Conservation (phyloP, 2,113 vertebrate species). For the Cairina moschata region DNA sequence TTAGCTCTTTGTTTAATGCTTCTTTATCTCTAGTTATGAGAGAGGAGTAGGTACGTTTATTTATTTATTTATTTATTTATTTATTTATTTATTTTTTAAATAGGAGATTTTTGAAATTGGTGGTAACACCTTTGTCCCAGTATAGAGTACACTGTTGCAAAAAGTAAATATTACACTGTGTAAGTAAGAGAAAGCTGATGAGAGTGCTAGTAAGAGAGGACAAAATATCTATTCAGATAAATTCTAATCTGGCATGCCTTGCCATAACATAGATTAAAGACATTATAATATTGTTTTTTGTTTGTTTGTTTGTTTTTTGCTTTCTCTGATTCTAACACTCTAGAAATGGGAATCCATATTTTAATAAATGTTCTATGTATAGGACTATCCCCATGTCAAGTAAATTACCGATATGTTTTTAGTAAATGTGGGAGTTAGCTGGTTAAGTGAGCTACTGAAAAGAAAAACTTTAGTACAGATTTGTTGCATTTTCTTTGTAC, state of each 20-base stretch:
- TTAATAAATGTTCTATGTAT: background rate
- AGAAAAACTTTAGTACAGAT: background rate
- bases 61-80: too few species aligned
- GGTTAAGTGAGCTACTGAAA: conserved; percentile 22
- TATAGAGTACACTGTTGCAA: background rate
- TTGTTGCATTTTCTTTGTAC: conserved; percentile 41
- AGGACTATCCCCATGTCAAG: background rate
- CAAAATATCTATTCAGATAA: background rate
- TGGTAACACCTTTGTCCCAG: background rate
- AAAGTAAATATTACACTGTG: background rate
- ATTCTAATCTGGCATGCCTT: background rate
- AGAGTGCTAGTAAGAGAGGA: background rate
- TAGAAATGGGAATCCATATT: background rate
- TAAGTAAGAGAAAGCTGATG: background rate
- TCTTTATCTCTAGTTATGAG: background rate
- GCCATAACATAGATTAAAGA: background rate
- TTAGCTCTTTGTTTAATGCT: background rate
- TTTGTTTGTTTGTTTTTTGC: background rate
- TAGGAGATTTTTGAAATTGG: background rate
- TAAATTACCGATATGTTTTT: background rate
- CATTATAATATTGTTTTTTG: background rate
- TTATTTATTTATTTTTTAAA: background rate
- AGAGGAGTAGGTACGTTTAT: background rate
- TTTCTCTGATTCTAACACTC: background rate
- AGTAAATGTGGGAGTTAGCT: conserved; percentile 18